Percentiles rank a stretch among this genome's conserved stretches.
Conservation (phyloP, 2,113 vertebrate genomes). For the Charina bottae region DNA sequence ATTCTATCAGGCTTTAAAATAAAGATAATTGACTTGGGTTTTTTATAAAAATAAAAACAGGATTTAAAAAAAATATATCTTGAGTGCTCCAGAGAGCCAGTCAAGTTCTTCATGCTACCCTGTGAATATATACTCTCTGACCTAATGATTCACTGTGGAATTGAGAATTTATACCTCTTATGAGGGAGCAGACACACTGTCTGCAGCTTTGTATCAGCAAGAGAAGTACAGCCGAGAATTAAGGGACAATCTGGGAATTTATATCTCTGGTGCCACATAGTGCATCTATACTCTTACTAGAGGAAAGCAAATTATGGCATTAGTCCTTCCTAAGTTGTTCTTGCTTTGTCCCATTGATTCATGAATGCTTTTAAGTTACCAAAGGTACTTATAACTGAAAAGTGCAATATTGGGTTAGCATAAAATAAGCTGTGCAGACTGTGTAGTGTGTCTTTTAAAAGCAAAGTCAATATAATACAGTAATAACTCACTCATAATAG, state of each 20-base stretch:
- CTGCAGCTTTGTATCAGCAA: constrained; percentile 22
- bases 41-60: constrained; percentile 32
- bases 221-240: neutral
- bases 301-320: constrained; percentile 24
- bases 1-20: constrained; percentile 51
- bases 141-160: neutral
- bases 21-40: constrained; percentile 53
- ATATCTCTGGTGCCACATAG: neutral
- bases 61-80: neutral
- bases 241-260: constrained; percentile 4
- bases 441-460: neutral
- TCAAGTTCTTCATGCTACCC: neutral
- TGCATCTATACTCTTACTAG: neutral
- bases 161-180: neutral
- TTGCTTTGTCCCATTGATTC: neutral
- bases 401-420: constrained; percentile 29
- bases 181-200: neutral
- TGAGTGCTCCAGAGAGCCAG: neutral
- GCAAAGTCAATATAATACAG: constrained; percentile 6
- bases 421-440: constrained; percentile 4
- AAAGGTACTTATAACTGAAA: constrained; percentile 12
- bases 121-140: constrained; percentile 17
- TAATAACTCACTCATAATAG: constrained; percentile 19
- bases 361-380: constrained; percentile 30
- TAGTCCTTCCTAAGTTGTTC: constrained; percentile 7